Percentiles rank a stretch among this genome's conserved stretches.
phyloP scores from a whole-genome alignment of 2,888 invertebrate genomes.

The Gymnosoma rotundatum region DNA sequence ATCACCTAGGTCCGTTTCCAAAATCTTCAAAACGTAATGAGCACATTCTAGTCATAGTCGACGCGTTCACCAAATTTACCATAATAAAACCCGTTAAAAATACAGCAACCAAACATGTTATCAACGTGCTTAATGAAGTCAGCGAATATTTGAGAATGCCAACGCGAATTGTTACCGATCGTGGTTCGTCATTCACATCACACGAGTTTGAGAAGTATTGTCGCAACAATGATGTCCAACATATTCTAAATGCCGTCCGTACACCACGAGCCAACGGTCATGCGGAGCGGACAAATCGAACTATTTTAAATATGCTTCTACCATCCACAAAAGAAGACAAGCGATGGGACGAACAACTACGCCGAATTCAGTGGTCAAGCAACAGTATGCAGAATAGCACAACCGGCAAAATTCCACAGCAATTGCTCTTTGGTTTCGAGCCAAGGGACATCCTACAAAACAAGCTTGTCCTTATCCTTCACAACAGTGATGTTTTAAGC shows the following conservation, averaged over 20 bases:
- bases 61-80: constrained; percentile 64
- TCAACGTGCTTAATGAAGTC: constrained; percentile 15
- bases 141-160: constrained; percentile 72
- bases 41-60: constrained; percentile 52
- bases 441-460: constrained; percentile 57
- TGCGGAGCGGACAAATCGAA: constrained; percentile 53
- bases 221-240: constrained; percentile 67
- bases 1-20: constrained; percentile 59
- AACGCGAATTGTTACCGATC: constrained; percentile 72
- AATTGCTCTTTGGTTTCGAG: constrained; percentile 52
- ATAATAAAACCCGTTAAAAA: constrained; percentile 43
- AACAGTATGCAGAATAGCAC: constrained; percentile 59
- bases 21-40: constrained; percentile 52
- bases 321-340: constrained; percentile 48
- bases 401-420: constrained; percentile 47
- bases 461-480: constrained; percentile 29
- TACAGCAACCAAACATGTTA: constrained; percentile 46
- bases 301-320: constrained; percentile 48
- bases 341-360: constrained; percentile 55
- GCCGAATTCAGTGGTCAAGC: constrained; percentile 48
- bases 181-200: constrained; percentile 73
- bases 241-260: constrained; percentile 71
- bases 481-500: background rate
- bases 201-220: constrained; percentile 70
- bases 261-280: constrained; percentile 72